A percentile compares a stretch with the other conserved stretches of the same genome.
phyloP scores from a whole-genome alignment of 2,797 vertebrate species.

The Gastrophryne carolinensis region DNA sequence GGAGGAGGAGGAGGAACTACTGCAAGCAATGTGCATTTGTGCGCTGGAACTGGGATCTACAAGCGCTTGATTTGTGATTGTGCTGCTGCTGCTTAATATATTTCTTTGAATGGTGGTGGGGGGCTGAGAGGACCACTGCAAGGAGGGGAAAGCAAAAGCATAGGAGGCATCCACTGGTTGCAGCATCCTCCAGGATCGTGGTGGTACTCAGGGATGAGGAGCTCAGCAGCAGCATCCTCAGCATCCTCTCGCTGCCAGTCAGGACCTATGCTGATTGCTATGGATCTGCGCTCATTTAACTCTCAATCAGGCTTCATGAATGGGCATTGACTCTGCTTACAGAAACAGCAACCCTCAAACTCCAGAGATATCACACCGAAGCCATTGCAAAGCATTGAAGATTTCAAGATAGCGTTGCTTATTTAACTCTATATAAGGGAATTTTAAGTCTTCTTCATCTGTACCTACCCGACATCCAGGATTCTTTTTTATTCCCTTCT shows the following conservation, averaged over 20 bases:
- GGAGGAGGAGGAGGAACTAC: constrained; percentile 1
- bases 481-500: not conserved
- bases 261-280: no score
- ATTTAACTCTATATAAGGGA: no score
- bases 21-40: constrained; percentile 40
- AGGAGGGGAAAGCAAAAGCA: not conserved
- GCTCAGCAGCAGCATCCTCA: not conserved
- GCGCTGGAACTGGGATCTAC: not conserved
- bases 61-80: constrained; percentile 5
- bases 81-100: constrained; percentile 13
- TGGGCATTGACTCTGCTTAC: not conserved
- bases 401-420: no score
- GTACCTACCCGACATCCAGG: not conserved
- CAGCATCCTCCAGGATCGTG: constrained; percentile 8
- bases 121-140: not conserved
- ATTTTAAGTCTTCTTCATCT: no score
- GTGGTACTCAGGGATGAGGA: not conserved
- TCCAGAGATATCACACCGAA: no score
- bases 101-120: not conserved
- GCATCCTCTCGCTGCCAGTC: no score
- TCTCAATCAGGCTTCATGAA: not conserved
- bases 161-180: constrained; percentile 4
- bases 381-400: no score
- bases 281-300: not conserved
- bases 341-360: no score